Base-by-base conservation (phyloP, 2,797 vertebrate genomes). In the Melanotaenia parkinsoni region DNA sequence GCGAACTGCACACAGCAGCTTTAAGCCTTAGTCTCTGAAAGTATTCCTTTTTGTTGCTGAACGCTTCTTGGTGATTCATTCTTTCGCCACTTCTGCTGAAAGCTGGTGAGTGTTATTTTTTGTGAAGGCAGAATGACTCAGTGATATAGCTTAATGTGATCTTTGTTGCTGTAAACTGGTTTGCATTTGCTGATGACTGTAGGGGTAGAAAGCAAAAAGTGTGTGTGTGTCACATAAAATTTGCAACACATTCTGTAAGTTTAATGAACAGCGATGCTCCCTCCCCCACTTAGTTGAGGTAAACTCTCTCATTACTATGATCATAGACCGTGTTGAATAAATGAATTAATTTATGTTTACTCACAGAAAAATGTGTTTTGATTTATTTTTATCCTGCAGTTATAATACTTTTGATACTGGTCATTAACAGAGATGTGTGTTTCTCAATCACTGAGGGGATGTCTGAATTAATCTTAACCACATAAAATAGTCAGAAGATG, bases 401-500 rank as follows among this genome's bases (percentile, higher is more conserved):
- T 20, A 38, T 38, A 50, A 50, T 11, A 22, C 20, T 51, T 10
- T 64, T 10, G 71, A 13, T 38, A 38, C 11, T 12, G 45, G 57
- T 51, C 58, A 78, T 84, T 81, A 78, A 51, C 37, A 11, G 50
- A 75, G 57, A 18, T 43, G 58, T 59, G 67, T 63, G 64, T 11
- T 68, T 74, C 75, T 61, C 43, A 35, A 65, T 60, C 35, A 18
- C 58, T 38, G n/a, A 79, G 59, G 53, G 32, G 77, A 72, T 54
- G 74, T 77, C 68, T 77, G 66, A 79, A 87, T 88, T 77, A 73
- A 77, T 85, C 72, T 77, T 80, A 79, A 86, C 85, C 81, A 76
- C 81, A 82, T 90, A 78, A 88, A 83, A 89, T 74, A 72, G 62
- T 33, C n/a, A 16, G 56, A 76, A 69, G 79, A 82, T 63, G 82